Evolutionary conservation across 2,888 invertebrate genomes (phyloP), one percentile per base, ranked within the genome.

Genomic region (Ceratothoa steindachneri): DNA sequence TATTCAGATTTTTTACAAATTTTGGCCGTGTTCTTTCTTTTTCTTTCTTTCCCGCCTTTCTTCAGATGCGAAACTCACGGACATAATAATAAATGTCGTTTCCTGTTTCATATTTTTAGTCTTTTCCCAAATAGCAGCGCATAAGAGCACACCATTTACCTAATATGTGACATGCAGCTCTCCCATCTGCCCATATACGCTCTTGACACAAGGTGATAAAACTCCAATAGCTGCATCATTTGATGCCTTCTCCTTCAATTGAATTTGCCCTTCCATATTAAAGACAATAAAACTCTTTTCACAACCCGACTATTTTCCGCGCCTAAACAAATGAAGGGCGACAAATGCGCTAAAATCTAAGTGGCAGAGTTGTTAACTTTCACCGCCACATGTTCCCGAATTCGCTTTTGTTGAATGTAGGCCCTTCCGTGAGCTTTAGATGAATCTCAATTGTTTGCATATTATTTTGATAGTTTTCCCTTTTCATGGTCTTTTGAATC

Each of bases 291-390:
- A 66, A 64, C 30, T 71, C 60, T 71, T 31, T 31, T 24, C 64
- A 71, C 31, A 29, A 29, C 29, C 12, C 71, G 64, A 29, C 71
- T 31, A 51, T 60, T 71, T 71, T 52, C 66, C 27, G 28, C 52
- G 28, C 51, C 65, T 66, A 71, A 71, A 71, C 71, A 71, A 71
- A 71, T 71, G 71, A 71, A 71, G 71, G 71, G 51, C 51, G 71
- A 71, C 71, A 71, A 71, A 71, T 67, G 71, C 67, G 51, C 71
- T 71, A 71, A 71, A 71, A 71, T 67, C 66, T 71, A 71, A 71
- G 71, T 71, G 71, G 67, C 71, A 71, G 71, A 71, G 71, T 53
- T 71, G 71, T 71, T 71, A 71, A 71, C 71, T 71, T 71, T 71
- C 67, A 15, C 67, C 41, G 67, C 71, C 71, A 67, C 71, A 67